These are phyloP conservation scores for Pogonophryne albipinna DNA, from an alignment of 2,797 vertebrate genomes.

Conservation along the genomic window DNA sequence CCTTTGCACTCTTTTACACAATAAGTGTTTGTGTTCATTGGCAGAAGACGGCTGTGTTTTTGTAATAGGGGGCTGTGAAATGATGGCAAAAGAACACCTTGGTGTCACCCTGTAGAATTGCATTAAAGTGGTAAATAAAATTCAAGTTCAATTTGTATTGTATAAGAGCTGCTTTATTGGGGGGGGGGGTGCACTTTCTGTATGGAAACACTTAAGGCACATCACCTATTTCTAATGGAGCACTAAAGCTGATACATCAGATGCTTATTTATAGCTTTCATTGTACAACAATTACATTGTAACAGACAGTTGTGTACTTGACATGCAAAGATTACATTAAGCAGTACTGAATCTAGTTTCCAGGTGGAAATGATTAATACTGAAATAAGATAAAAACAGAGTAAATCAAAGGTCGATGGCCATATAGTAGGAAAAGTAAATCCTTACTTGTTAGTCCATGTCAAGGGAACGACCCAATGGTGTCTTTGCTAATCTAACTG, in stretches of 20 bases:
- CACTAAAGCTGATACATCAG: constrained; percentile 5
- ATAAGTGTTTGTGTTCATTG: constrained; percentile 41
- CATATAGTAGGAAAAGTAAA: neutral
- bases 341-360: neutral
- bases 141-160: neutral
- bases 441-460: neutral
- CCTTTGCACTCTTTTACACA: constrained; percentile 52
- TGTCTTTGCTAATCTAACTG: neutral
- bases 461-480: neutral
- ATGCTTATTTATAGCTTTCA: constrained; percentile 1
- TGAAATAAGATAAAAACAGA: constrained; percentile 14
- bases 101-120: neutral
- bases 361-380: constrained; percentile 29
- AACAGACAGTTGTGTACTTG: neutral
- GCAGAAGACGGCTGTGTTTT: neutral
- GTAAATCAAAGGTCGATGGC: neutral
- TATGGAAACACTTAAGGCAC: constrained; percentile 15
- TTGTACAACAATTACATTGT: neutral
- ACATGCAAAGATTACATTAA: constrained; percentile 3
- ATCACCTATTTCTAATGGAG: neutral
- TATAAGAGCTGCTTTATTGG: constrained; percentile 51
- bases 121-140: neutral
- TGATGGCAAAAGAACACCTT: neutral
- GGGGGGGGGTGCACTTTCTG: neutral
- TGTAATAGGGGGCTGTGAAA: neutral